Percentiles rank a stretch among this genome's conserved stretches.
Conservation (phyloP, 2,113 vertebrate genomes). For the Chitala chitala region DNA sequence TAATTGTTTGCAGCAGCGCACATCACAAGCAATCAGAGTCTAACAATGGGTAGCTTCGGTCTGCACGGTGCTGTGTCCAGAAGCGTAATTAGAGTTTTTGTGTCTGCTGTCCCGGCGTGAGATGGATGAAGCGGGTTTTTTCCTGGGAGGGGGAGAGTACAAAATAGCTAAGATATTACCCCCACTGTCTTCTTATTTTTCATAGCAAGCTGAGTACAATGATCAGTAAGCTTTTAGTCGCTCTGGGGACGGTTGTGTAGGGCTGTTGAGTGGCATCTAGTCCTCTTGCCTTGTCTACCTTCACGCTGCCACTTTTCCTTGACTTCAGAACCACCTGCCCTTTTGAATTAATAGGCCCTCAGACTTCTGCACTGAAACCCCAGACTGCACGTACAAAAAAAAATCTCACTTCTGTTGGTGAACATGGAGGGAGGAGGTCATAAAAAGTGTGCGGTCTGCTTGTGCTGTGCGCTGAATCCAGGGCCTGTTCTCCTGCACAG, state of each 20-base stretch:
- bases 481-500: constrained; percentile 11
- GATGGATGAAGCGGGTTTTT: background rate
- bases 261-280: background rate
- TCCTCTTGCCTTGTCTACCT: background rate
- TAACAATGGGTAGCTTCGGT: background rate
- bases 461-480: background rate
- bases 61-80: background rate
- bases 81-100: background rate
- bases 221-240: no score
- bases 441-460: constrained; percentile 3
- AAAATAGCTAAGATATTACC: background rate
- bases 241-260: background rate
- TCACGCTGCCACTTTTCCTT: background rate
- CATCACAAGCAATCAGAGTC: background rate
- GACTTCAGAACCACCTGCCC: background rate
- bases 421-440: background rate
- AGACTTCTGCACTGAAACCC: background rate
- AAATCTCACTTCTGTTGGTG: background rate
- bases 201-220: background rate
- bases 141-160: background rate
- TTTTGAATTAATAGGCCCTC: background rate
- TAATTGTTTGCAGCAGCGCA: background rate
- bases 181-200: background rate
- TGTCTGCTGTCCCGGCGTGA: no score
- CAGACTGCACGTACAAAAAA: no score